Conservation (phyloP, 1,140 invertebrate genomes). For the Drosophila athabasca region DNA sequence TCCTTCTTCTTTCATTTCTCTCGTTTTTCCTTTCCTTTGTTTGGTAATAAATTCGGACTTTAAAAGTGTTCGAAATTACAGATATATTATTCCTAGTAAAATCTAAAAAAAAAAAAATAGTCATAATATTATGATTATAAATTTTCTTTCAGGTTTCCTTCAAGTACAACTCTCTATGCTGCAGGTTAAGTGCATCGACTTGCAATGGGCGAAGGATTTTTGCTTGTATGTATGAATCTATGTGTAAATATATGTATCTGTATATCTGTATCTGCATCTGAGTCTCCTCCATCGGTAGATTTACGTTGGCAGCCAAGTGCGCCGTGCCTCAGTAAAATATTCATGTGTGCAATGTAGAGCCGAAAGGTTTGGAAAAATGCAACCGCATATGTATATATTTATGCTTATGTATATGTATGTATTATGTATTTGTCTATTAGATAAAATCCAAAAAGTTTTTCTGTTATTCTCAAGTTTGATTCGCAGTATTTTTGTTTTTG, state of each 20-base stretch:
- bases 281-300: not conserved
- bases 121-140: slow-evolving; percentile 39
- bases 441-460: slow-evolving; percentile 44
- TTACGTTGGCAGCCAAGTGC: slow-evolving; percentile 3
- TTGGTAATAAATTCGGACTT: slow-evolving; percentile 74
- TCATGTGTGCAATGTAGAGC: slow-evolving; percentile 31
- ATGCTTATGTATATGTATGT: slow-evolving; percentile 9
- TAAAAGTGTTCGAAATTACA: slow-evolving; percentile 75
- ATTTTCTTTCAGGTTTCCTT: slow-evolving; percentile 45
- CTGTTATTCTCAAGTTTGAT: slow-evolving; percentile 4
- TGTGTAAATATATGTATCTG: slow-evolving; percentile 15
- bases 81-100: slow-evolving; percentile 72
- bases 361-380: slow-evolving; percentile 67
- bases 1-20: slow-evolving; percentile 9
- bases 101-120: slow-evolving; percentile 61
- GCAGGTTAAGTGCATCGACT: slow-evolving; percentile 24
- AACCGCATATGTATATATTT: slow-evolving; percentile 49
- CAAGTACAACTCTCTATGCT: slow-evolving; percentile 34
- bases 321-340: slow-evolving; percentile 20
- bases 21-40: slow-evolving; percentile 24
- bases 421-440: slow-evolving; percentile 26
- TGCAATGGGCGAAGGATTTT: slow-evolving; percentile 22
- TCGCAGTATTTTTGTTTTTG: slow-evolving; percentile 35
- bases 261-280: slow-evolving; percentile 15
- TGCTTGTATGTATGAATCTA: slow-evolving; percentile 8